These are phyloP conservation scores for Cynopterus brachyotis DNA, from an alignment of 2,113 vertebrate species.

Conservation along the genomic window DNA sequence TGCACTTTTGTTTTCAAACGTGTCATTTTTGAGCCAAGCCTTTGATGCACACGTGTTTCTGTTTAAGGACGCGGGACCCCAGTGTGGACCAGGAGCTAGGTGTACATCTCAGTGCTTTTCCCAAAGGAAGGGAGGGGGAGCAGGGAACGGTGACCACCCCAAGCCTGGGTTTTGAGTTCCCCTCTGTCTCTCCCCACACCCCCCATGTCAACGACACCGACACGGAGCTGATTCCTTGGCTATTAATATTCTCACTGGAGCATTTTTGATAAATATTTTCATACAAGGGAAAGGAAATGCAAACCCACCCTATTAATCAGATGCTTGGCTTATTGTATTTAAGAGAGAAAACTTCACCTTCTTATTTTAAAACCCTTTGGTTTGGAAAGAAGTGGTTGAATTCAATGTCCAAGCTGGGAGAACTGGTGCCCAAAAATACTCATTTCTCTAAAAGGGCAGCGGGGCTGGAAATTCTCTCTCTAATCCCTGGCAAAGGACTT, in stretches of 20 bases:
- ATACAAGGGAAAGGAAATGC: conserved; percentile 57
- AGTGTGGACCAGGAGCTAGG: neutral
- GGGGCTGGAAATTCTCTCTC: neutral
- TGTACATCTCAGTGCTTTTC: neutral
- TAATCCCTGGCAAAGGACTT: neutral
- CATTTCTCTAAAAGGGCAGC: conserved; percentile 60
- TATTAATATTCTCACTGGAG: conserved; percentile 69
- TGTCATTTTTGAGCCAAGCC: conserved; percentile 62
- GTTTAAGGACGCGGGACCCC: conserved; percentile 29
- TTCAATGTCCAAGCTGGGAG: conserved; percentile 19
- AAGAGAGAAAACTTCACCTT: conserved; percentile 57
- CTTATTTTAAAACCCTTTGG: conserved; percentile 66
- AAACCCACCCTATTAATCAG: conserved; percentile 72
- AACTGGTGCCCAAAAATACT: conserved; percentile 57
- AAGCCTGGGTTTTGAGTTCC: neutral
- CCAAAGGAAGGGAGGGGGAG: neutral
- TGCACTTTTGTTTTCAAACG: conserved; percentile 63
- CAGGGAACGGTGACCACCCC: neutral
- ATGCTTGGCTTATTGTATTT: conserved; percentile 55
- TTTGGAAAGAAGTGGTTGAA: conserved; percentile 77
- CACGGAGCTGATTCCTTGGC: conserved; percentile 6
- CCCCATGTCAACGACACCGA: conserved; percentile 26
- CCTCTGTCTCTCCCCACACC: neutral
- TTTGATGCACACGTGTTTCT: conserved; percentile 72
- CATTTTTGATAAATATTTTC: conserved; percentile 58